Percentiles rank a stretch among this genome's conserved stretches.
phyloP scores from a whole-genome alignment of 2,888 invertebrate genomes.

The Neoaliturus tenellus region DNA sequence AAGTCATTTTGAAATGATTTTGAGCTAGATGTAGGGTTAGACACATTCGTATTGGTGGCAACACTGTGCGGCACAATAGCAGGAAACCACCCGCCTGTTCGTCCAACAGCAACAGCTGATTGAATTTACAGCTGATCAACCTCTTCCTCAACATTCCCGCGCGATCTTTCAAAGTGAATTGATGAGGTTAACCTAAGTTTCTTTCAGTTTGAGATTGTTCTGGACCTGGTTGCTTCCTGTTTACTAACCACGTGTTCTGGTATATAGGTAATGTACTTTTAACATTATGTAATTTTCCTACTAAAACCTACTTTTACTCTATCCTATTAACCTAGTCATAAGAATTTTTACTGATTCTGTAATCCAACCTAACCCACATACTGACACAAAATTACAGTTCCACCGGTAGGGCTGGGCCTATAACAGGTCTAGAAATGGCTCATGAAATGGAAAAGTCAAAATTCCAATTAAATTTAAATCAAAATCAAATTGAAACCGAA shows the following conservation, averaged over 20 bases:
- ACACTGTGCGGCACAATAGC: too few species aligned
- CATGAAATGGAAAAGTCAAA: background rate
- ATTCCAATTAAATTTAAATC: background rate
- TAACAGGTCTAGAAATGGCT: background rate
- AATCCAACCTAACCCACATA: background rate
- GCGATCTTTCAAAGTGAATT: background rate
- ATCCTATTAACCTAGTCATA: background rate
- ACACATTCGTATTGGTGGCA: too few species aligned
- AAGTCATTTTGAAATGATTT: too few species aligned
- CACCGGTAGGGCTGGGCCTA: background rate
- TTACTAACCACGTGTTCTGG: background rate
- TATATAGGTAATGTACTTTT: background rate
- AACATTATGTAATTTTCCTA: background rate
- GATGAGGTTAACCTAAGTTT: conserved; percentile 3
- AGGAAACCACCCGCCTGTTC: too few species aligned
- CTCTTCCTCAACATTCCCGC: background rate
- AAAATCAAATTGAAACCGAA: background rate
- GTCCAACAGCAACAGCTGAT: too few species aligned
- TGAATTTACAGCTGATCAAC: too few species aligned
- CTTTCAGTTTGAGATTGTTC: background rate
- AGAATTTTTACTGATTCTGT: background rate
- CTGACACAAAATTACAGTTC: background rate
- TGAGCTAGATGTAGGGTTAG: too few species aligned
- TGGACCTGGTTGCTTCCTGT: conserved; percentile 13
- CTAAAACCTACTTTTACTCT: background rate